These are phyloP conservation scores for Ptyas mucosa DNA, from an alignment of 2,113 vertebrate genomes.

Conservation along the genomic window DNA sequence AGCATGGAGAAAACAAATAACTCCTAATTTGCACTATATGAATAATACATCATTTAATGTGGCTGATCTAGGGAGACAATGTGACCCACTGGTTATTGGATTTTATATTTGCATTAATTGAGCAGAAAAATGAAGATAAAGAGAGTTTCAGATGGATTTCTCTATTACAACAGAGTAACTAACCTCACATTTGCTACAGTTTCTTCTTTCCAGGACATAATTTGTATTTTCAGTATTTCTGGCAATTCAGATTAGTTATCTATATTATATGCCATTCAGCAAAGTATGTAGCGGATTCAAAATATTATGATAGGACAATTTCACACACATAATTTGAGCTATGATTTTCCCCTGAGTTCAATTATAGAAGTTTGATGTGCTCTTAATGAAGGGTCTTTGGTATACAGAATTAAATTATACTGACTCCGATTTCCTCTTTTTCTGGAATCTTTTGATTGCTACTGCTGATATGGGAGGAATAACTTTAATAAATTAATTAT, in stretches of 20 bases:
- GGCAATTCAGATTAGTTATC: background rate
- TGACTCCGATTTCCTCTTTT: background rate
- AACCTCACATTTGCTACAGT: background rate
- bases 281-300: conserved; percentile 24
- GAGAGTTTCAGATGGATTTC: background rate
- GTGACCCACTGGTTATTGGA: background rate
- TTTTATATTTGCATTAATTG: background rate
- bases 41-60: background rate
- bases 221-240: background rate
- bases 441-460: conserved; percentile 15
- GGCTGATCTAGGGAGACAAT: background rate
- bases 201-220: background rate
- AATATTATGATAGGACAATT: conserved; percentile 4
- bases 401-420: background rate
- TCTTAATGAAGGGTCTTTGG: conserved; percentile 16
- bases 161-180: background rate
- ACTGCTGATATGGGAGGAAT: background rate
- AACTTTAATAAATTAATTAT: conserved; percentile 46
- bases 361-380: conserved; percentile 6
- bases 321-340: background rate
- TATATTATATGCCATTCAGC: conserved; percentile 7
- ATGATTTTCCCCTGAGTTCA: background rate
- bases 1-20: background rate
- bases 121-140: background rate
- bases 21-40: background rate